A percentile compares a stretch with the other conserved stretches of the same genome.
Evolutionary conservation across 2,113 vertebrate genomes (phyloP).

Genomic region (Daboia siamensis): DNA sequence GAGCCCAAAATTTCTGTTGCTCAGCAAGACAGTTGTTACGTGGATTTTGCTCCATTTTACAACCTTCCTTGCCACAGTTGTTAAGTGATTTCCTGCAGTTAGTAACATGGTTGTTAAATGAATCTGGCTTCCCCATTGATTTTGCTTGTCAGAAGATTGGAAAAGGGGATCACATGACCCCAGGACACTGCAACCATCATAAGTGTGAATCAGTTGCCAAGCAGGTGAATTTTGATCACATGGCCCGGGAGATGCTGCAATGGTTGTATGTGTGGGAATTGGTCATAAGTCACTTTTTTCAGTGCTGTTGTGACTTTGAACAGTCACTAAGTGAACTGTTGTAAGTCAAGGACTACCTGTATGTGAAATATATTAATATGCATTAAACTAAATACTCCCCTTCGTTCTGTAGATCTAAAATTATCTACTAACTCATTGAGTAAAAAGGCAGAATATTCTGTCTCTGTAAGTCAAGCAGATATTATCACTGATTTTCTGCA

Average conservation of each 20-base stretch:
- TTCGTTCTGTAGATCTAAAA: neutral
- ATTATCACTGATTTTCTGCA: neutral
- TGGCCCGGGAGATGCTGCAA: neutral
- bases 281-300: neutral
- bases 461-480: no score
- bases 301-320: neutral
- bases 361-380: neutral
- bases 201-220: neutral
- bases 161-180: neutral
- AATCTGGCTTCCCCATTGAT: neutral
- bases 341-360: neutral
- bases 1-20: neutral
- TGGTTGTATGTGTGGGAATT: accelerated
- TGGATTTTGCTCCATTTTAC: neutral
- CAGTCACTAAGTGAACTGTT: neutral
- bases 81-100: neutral
- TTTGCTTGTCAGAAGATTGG: neutral
- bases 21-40: neutral
- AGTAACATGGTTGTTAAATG: neutral
- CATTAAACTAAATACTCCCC: neutral
- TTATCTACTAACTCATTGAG: neutral
- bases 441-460: neutral
- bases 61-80: neutral
- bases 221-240: neutral
- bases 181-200: neutral